Evolutionary conservation across 2,888 invertebrate genomes (phyloP), one percentile per base, ranked within the genome.

Genomic region (Phaedon cochleariae): DNA sequence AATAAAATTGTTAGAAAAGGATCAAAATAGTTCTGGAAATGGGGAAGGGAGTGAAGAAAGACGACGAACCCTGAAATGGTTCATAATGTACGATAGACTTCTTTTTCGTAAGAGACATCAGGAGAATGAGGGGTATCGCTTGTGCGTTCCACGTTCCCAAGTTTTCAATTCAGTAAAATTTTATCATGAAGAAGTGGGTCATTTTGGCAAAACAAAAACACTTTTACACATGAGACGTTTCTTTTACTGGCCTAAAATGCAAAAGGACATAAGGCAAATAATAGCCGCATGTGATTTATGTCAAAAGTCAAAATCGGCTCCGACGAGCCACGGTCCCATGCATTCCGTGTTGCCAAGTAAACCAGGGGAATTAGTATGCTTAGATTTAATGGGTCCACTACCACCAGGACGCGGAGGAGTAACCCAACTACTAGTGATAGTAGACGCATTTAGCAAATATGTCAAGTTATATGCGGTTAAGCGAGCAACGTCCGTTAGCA

Each of bases 341-440:
- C 20, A 57, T 10, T 52, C 67, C 1, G 59, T 73, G 9, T 18
- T 68, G 5, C 58, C 64, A 4, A 37, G 45, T 7, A 15, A 29
- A 12, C 60, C 66, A 2, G 70, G 70, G 10, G 67, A 74, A 18
- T 52, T 75, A 17, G 68, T 74, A 7, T 59, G 65, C 7, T 62
- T 72, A 1, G 75, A 73, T 72, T 72, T 4, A 18, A 41, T 26
- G 26, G 26, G 26, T 3, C 26, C 26, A 26, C 26, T 26, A 5
- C 26, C 26, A 26, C 26, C 4, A 15, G 52, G 67, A 1, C 53
- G 68, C 3, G 68, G 58, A 18, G 59, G 65, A 2, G 68, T 69
- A 1, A 60, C 70, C 2, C 34, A 66, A 73, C 26, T 73, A 26
- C 7, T 26, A 7, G 26, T 26, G 3, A 26, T 26, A 3, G 26